These are phyloP conservation scores for Caenorhabditis sinica DNA, from an alignment of 2,888 invertebrate species.

Conservation along the genomic window DNA sequence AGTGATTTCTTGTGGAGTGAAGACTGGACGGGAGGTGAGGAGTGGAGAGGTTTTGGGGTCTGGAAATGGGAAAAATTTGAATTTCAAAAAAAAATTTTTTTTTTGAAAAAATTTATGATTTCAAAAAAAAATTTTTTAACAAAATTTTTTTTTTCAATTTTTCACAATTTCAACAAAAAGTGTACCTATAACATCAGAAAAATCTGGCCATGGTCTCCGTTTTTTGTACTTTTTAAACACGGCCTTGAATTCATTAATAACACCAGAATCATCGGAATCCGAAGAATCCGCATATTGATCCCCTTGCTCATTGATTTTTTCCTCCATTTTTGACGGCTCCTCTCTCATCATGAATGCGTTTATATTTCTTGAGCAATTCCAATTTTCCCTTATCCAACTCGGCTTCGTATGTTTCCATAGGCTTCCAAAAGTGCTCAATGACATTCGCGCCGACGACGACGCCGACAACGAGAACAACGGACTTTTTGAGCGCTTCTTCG, in stretches of 20 bases:
- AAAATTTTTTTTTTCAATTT: not conserved
- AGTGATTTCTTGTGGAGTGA: not conserved
- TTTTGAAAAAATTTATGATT: not conserved
- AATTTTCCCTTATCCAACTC: conserved; percentile 78
- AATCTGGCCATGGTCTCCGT: conserved; percentile 87
- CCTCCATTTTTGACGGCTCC: conserved; percentile 1
- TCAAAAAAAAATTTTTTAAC: not conserved
- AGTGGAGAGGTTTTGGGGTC: conserved; percentile 25
- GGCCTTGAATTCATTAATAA: conserved; percentile 86
- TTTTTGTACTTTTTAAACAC: conserved; percentile 91
- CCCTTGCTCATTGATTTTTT: conserved; percentile 7
- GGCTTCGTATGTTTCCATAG: conserved; percentile 76
- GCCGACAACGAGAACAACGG: conserved; percentile 72
- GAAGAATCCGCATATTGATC: conserved; percentile 50
- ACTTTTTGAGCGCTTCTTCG: conserved; percentile 76
- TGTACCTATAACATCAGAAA: conserved; percentile 87
- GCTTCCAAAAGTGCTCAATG: conserved; percentile 74
- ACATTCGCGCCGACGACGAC: conserved; percentile 77
- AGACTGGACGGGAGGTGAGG: conserved; percentile 11
- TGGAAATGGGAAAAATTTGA: conserved; percentile 11
- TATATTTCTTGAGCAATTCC: conserved; percentile 76
- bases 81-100: not conserved
- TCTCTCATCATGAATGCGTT: conserved; percentile 69
- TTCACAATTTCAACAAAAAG: not conserved
- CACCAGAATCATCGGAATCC: conserved; percentile 32